These are phyloP conservation scores for Mionectes olivaceus DNA, from an alignment of 2,797 vertebrate genomes.

Conservation along the genomic window DNA sequence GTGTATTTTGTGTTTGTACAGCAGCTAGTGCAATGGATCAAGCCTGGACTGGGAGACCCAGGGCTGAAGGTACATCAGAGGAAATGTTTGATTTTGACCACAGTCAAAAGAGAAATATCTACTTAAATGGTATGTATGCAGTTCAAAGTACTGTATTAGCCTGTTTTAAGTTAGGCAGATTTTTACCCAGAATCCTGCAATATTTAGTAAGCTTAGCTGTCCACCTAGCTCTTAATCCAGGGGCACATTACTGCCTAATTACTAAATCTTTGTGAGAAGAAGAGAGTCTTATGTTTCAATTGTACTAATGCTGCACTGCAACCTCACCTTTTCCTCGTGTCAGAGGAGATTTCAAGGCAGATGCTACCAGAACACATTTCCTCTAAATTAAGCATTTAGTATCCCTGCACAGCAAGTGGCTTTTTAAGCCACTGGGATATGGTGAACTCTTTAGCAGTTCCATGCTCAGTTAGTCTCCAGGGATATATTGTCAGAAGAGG, in stretches of 20 bases:
- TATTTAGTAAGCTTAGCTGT: neutral
- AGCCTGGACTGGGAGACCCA: neutral
- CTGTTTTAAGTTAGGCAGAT: neutral
- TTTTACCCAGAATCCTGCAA: neutral
- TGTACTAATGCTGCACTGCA: neutral
- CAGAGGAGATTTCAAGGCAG: conserved; percentile 1
- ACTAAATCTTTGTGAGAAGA: neutral
- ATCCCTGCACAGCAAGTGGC: neutral
- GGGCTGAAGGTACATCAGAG: neutral
- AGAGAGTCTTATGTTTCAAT: neutral
- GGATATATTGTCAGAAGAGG: neutral
- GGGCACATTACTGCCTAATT: neutral
- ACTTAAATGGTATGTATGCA: neutral
- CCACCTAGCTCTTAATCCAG: neutral
- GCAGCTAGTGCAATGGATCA: neutral
- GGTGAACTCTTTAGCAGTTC: neutral
- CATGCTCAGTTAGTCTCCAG: neutral
- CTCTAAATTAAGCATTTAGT: conserved; percentile 5
- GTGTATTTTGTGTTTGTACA: neutral
- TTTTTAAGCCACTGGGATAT: neutral
- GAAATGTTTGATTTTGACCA: too few relatives aligned
- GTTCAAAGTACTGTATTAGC: neutral
- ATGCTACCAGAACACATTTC: neutral
- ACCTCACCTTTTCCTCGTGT: neutral
- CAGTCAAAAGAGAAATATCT: neutral